Base-by-base conservation (phyloP, 2,888 invertebrate genomes). In the Venusia cambrica region DNA sequence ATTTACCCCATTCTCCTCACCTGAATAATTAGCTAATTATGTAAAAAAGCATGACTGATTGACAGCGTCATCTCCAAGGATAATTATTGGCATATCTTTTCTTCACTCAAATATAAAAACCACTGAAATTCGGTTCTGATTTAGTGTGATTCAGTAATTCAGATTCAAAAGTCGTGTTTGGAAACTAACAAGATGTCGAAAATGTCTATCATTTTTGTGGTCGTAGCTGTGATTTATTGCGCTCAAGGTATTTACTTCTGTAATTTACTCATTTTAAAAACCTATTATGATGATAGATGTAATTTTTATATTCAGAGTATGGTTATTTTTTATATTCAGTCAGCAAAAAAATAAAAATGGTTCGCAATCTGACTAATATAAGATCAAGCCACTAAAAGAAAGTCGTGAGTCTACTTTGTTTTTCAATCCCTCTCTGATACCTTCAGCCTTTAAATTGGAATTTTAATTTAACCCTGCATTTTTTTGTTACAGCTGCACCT, bases 21-120 rank as follows among this genome's bases (percentile, higher is more conserved):
- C 19, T 33, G 28, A 32, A 39, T 34, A 39, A 34, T 29, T 9
- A 31, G n/a, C n/a, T n/a, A 24, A 21, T 7, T 12, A 17, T 20
- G 26, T 14, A 13, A 29, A 25, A 17, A n/a, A n/a, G n/a, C n/a
- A n/a, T n/a, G n/a, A n/a, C 8, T 20, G 9, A 38, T 25, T 30
- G 30, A 16, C 25, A 20, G 10, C 26, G 29, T 5, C 25, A 14
- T 5, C 27, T 39, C 26, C 34, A 39, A 35, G 34, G 30, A 12
- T 15, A 21, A 13, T 9, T 18, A 21, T 17, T 16, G 3, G 4
- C 17, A 27, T 21, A 5, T n/a, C 1, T 22, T 3, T 21, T 28
- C 11, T 5, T 19, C 20, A 16, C 8, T 12, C 5, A 18, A 13
- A 28, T 35, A 39, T 39, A 39, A 27, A n/a, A 26, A 9, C 21